Evolutionary conservation across 2,888 invertebrate genomes (phyloP), one percentile per base, ranked within the genome.

Genomic region (Plebejus argus): DNA sequence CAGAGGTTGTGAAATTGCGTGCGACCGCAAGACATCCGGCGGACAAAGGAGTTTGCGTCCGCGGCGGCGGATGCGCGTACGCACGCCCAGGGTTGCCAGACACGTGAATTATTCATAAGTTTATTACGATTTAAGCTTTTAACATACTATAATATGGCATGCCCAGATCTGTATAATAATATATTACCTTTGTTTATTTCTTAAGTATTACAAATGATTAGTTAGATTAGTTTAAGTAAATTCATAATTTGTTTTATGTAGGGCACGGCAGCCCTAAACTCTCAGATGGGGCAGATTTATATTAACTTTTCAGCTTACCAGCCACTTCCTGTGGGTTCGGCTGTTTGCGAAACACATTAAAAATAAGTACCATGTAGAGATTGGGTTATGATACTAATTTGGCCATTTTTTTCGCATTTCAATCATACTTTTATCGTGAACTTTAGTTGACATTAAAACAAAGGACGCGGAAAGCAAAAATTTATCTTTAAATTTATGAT

Each of bases 21-120:
- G 91, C 89, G 92, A 94, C 93, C 93, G 88, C 93, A 94, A 93
- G 92, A 92, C 92, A 91, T 93, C 93, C 93, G 93, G 92, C 88
- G 90, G 89, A 90, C 91, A 90, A 90, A 90, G 86, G 88, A 87
- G 86, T 87, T 81, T 82, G 83, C 85, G 88, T 85, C 85, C 85
- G 89, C 23, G 12, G 45, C 74, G 23, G 74, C 49, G 74, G 49
- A 88, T 89, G 89, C 88, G 84, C 86, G 66, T 66, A 66, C 66
- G 66, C 66, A 66, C 66, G 66, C 66, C 15, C 28, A 66, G 66
- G 66, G 66, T 66, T 66, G 66, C 66, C 66, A 66, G 66, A 66
- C 66, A 66, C 18, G 28, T 66, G 66, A 66, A 66, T 66, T 66
- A 66, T 66, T 66, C 66, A 66, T 28, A 28, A 66, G 23, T 61